phyloP scores from a whole-genome alignment of 2,797 vertebrate genomes.

The Myotis myotis region DNA sequence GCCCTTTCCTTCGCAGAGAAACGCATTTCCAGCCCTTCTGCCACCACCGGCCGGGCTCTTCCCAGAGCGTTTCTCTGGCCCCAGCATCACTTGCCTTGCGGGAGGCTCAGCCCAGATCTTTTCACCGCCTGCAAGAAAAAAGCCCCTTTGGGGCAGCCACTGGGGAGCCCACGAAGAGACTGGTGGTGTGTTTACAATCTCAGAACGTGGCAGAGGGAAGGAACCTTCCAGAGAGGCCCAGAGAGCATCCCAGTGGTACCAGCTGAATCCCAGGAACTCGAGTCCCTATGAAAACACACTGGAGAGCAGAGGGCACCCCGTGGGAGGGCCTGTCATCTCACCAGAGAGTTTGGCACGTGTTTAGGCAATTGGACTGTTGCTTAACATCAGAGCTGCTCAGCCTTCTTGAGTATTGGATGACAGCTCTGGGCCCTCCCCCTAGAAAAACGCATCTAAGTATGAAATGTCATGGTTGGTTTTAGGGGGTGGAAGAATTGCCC shows the following conservation, averaged over 20 bases:
- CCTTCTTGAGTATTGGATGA: neutral
- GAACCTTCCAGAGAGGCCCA: neutral
- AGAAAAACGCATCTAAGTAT: neutral
- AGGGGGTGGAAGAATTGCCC: neutral
- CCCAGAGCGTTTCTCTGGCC: neutral
- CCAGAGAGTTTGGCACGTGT: neutral
- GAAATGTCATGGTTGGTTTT: neutral
- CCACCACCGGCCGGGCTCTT: neutral
- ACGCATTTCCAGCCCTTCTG: accelerated
- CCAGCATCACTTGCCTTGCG: accelerated
- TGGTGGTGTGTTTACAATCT: neutral
- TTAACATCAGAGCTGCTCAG: neutral
- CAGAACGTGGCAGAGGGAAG: neutral
- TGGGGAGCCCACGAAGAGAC: neutral
- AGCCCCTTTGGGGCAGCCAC: too few relatives aligned
- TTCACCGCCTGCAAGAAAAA: neutral
- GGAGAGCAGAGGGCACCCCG: neutral
- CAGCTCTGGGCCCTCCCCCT: neutral
- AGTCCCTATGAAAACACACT: neutral
- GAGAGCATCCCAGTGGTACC: neutral
- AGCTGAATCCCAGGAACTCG: neutral
- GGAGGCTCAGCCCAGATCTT: neutral
- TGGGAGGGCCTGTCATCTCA: neutral
- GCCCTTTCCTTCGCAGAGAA: neutral
- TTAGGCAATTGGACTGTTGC: too few relatives aligned